Percentiles rank a stretch among this genome's conserved stretches.
phyloP scores from a whole-genome alignment of 2,113 vertebrate genomes.

The Copsychus sechellarum region DNA sequence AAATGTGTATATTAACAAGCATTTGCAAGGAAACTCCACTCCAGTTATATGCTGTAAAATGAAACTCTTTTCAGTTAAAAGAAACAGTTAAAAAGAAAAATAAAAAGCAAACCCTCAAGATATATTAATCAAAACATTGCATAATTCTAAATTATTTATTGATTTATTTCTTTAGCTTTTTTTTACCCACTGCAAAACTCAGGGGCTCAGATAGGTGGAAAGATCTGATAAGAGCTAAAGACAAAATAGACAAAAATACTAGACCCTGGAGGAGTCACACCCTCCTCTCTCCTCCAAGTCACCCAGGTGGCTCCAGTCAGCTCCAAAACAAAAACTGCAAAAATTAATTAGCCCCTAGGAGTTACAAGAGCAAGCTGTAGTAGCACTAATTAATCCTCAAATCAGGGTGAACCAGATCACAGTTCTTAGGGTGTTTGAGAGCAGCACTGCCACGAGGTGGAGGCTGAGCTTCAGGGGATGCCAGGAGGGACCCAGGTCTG shows the following conservation, averaged over 20 bases:
- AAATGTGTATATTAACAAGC: background rate
- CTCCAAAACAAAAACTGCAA: background rate
- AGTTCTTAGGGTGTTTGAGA: background rate
- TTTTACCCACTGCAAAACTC: background rate
- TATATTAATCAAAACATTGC: background rate
- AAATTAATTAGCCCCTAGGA: background rate
- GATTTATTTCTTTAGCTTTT: background rate
- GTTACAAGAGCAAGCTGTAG: background rate
- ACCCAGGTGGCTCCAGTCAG: background rate
- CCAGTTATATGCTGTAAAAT: background rate
- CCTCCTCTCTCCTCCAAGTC: background rate
- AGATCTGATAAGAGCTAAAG: background rate
- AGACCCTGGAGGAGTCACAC: fast-evolving
- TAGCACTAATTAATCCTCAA: background rate
- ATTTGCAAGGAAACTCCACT: background rate
- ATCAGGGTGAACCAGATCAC: background rate
- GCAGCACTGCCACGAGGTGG: background rate
- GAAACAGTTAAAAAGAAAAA: background rate
- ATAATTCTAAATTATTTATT: background rate
- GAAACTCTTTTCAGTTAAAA: background rate
- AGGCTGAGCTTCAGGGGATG: background rate
- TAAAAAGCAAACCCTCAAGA: background rate
- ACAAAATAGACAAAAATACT: background rate
- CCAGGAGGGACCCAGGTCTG: background rate
- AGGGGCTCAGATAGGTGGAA: background rate